These are phyloP conservation scores for Pelodiscus sinensis DNA, from an alignment of 2,113 vertebrate genomes.

Conservation along the genomic window DNA sequence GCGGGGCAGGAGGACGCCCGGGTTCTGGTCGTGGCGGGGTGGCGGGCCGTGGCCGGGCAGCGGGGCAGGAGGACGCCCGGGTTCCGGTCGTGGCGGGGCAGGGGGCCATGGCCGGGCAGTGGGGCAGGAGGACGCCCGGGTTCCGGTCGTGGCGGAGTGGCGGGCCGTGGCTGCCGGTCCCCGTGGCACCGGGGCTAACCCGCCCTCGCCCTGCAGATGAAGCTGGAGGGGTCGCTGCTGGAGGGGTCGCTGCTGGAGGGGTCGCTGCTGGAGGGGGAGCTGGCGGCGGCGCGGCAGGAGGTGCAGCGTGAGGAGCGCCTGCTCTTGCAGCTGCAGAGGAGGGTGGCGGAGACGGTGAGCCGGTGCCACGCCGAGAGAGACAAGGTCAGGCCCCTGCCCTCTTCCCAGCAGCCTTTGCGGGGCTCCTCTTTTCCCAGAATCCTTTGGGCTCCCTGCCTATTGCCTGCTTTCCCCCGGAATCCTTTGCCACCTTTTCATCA, in stretches of 20 bases:
- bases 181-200: neutral
- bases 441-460: too few species aligned
- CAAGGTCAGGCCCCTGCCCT: slow-evolving; percentile 8
- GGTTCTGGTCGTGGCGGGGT: too few species aligned
- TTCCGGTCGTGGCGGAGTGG: too few species aligned
- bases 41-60: too few species aligned
- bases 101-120: too few species aligned
- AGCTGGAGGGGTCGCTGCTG: slow-evolving; percentile 73
- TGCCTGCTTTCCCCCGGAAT: neutral
- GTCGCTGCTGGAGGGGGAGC: slow-evolving; percentile 66
- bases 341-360: slow-evolving; percentile 16
- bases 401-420: neutral
- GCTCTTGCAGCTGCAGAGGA: slow-evolving; percentile 70
- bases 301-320: slow-evolving; percentile 70
- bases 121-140: too few species aligned
- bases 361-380: slow-evolving; percentile 18
- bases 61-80: too few species aligned
- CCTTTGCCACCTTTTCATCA: neutral
- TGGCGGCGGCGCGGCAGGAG: slow-evolving; percentile 75
- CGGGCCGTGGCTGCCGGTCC: too few species aligned
- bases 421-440: neutral
- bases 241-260: slow-evolving; percentile 28
- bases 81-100: too few species aligned
- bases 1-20: too few species aligned
- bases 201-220: slow-evolving; percentile 64